Conservation (phyloP, 2,888 invertebrate species). For the Sisyra nigra region DNA sequence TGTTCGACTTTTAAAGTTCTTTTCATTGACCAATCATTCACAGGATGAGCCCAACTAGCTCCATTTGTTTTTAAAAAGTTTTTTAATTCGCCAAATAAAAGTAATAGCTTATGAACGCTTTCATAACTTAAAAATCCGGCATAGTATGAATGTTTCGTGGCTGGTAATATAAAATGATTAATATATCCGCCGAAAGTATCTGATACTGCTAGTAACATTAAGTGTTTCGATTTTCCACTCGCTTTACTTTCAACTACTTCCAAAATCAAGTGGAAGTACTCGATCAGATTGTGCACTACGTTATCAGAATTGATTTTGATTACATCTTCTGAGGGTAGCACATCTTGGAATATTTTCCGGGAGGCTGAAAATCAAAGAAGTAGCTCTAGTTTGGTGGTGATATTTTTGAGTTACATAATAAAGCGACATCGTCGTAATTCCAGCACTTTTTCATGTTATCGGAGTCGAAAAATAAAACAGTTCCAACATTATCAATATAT, state of each 20-base stretch:
- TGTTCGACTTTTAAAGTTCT: too few species aligned
- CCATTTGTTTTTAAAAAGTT: slow-evolving; percentile 40
- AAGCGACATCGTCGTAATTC: slow-evolving; percentile 22
- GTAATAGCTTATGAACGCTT: slow-evolving; percentile 34
- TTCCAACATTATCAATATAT: slow-evolving; percentile 17
- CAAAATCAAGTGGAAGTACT: slow-evolving; percentile 22
- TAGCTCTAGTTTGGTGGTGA: neutral
- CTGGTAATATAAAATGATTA: slow-evolving; percentile 38
- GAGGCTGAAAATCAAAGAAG: slow-evolving; percentile 15
- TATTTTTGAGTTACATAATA: slow-evolving; percentile 15
- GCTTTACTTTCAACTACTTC: slow-evolving; percentile 18
- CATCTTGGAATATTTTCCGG: slow-evolving; percentile 23
- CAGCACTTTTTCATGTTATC: slow-evolving; percentile 24
- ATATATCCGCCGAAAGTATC: slow-evolving; percentile 40
- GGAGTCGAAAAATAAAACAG: slow-evolving; percentile 22
- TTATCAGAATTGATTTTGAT: slow-evolving; percentile 21
- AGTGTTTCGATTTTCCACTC: slow-evolving; percentile 21
- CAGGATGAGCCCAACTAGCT: slow-evolving; percentile 33
- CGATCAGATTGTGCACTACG: slow-evolving; percentile 22
- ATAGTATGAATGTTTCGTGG: slow-evolving; percentile 42
- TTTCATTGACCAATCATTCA: slow-evolving; percentile 7
- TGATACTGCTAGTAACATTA: slow-evolving; percentile 22
- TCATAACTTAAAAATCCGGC: slow-evolving; percentile 39
- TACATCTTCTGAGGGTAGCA: slow-evolving; percentile 20
- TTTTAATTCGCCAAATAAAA: slow-evolving; percentile 39